Conservation (phyloP, 2,888 invertebrate species). For the Biston betularia region DNA sequence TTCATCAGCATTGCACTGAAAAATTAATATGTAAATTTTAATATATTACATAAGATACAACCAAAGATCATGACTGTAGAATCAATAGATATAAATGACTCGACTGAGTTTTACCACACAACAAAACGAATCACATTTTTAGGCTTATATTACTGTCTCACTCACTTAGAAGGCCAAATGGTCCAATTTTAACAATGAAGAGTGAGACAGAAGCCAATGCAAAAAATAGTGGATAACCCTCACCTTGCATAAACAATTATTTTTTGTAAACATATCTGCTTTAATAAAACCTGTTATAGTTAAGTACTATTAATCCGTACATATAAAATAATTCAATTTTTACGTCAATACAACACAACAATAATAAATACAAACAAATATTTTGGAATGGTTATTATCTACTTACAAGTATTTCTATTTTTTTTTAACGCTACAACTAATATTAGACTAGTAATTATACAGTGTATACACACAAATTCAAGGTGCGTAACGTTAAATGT, state of each 20-base stretch:
- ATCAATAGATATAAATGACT: neutral
- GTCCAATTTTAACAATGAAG: too few relatives aligned
- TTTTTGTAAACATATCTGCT: neutral
- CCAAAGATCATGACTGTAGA: neutral
- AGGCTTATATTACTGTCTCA: too few relatives aligned
- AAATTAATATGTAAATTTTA: neutral
- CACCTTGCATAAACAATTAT: neutral
- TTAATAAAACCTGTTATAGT: constrained; percentile 7
- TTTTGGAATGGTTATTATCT: constrained; percentile 46
- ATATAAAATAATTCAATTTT: neutral
- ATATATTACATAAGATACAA: neutral
- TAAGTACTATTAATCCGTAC: constrained; percentile 11
- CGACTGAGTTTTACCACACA: too few relatives aligned
- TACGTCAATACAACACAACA: constrained; percentile 3
- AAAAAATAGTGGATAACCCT: too few relatives aligned
- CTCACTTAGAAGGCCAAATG: too few relatives aligned
- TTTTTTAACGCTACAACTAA: constrained; percentile 49
- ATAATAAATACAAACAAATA: constrained; percentile 26
- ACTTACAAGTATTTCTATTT: constrained; percentile 34
- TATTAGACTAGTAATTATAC: constrained; percentile 64
- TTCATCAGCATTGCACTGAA: constrained; percentile 1
- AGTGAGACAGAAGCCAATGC: too few relatives aligned
- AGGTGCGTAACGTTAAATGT: constrained; percentile 47
- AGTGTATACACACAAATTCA: constrained; percentile 60
- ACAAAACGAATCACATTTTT: too few relatives aligned